A percentile compares a stretch with the other conserved stretches of the same genome.
phyloP scores from a whole-genome alignment of 2,888 invertebrate genomes.

The Galerucella pusilla region DNA sequence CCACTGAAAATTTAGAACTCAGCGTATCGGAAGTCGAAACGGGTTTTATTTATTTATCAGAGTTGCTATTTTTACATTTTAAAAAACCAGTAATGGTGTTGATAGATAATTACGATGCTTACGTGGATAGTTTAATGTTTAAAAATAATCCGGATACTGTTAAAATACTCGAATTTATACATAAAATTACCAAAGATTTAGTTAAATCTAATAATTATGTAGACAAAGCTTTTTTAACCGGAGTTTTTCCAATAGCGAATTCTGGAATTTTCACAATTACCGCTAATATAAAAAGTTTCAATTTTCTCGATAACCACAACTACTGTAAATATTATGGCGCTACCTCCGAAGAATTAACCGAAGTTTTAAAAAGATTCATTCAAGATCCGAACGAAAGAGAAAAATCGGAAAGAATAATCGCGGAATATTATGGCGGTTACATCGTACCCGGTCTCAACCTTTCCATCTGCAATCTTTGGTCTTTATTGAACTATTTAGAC shows the following conservation, averaged over 20 bases:
- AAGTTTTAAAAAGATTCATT: constrained; percentile 22
- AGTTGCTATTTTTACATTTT: constrained; percentile 29
- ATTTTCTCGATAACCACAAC: constrained; percentile 28
- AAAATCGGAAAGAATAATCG: constrained; percentile 29
- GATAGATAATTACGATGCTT: constrained; percentile 31
- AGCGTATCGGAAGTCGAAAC: constrained; percentile 18
- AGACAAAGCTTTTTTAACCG: constrained; percentile 16
- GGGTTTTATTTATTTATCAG: constrained; percentile 29
- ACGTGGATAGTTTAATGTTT: constrained; percentile 29
- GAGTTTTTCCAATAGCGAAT: constrained; percentile 23
- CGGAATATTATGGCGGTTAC: constrained; percentile 30
- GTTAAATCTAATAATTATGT: constrained; percentile 25
- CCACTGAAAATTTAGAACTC: constrained; percentile 8
- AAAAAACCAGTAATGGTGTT: constrained; percentile 21
- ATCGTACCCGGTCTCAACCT: constrained; percentile 23
- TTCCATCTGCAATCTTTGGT: constrained; percentile 22
- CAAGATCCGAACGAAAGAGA: constrained; percentile 20
- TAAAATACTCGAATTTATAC: constrained; percentile 27
- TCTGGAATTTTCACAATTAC: constrained; percentile 23
- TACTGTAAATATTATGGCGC: constrained; percentile 30
- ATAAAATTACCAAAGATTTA: constrained; percentile 14
- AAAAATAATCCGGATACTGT: constrained; percentile 20
- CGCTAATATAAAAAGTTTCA: constrained; percentile 22
- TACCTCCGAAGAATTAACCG: constrained; percentile 17
- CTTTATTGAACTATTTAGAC: constrained; percentile 28